These are phyloP conservation scores for Syrmaticus mikado DNA, from an alignment of 2,113 vertebrate species.

Conservation along the genomic window DNA sequence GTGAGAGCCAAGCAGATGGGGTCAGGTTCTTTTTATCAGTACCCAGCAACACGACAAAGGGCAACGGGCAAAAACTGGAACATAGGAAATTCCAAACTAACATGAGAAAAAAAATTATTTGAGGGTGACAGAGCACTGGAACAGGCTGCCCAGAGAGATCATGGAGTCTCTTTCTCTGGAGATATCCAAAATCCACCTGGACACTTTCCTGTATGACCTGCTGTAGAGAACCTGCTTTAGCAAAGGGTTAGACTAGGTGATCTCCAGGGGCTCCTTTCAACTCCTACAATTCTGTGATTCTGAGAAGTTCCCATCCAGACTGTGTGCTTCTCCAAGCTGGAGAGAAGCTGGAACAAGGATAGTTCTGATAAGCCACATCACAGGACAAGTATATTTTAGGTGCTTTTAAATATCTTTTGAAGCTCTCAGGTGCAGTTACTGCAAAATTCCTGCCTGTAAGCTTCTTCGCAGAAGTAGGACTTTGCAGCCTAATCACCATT, in stretches of 20 bases:
- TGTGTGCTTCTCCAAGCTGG: neutral
- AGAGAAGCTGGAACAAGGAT: neutral
- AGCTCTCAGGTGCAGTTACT: neutral
- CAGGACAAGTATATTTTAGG: neutral
- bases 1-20: neutral
- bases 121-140: neutral
- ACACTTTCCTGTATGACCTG: neutral
- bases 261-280: neutral
- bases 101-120: neutral
- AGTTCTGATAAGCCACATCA: neutral
- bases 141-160: neutral
- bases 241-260: neutral
- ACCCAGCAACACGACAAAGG: neutral
- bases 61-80: neutral
- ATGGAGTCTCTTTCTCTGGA: neutral
- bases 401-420: neutral
- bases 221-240: too few species aligned
- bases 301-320: neutral
- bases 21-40: neutral
- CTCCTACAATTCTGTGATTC: too few species aligned
- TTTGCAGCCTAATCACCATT: slow-evolving; percentile 9
- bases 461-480: neutral
- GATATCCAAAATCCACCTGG: neutral
- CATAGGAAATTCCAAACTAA: neutral
- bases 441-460: neutral